Evolutionary conservation across 2,888 invertebrate genomes (phyloP).

Genomic region (Isotomurus palustris): DNA sequence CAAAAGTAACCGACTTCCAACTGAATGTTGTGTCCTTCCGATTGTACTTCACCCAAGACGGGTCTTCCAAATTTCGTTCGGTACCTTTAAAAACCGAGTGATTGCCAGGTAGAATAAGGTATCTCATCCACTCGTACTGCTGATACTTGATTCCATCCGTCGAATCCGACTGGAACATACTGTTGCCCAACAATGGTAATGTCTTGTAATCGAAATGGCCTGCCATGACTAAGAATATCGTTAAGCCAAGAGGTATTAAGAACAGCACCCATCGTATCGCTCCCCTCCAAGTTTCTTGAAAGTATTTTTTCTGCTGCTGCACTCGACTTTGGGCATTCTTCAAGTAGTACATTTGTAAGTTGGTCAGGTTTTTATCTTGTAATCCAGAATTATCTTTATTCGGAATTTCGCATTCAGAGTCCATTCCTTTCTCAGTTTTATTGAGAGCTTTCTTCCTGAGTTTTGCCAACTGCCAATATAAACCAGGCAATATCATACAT

Average conservation of each 20-base stretch:
- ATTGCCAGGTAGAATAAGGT: constrained; percentile 8
- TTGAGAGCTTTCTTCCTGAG: too few relatives aligned
- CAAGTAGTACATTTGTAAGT: background rate
- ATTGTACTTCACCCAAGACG: constrained; percentile 18
- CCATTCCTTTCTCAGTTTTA: too few relatives aligned
- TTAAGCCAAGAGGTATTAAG: background rate
- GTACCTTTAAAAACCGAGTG: background rate
- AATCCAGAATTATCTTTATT: too few relatives aligned
- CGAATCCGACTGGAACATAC: background rate
- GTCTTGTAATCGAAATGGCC: background rate
- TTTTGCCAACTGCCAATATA: too few relatives aligned
- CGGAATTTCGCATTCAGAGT: too few relatives aligned
- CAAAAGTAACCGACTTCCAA: background rate
- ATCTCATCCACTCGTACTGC: constrained; percentile 18
- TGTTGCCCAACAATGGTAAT: background rate
- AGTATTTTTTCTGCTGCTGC: background rate
- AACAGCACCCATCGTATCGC: background rate
- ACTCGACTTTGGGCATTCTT: constrained; percentile 3
- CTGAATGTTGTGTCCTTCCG: background rate
- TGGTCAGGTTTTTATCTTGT: too few relatives aligned
- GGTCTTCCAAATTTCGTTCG: background rate
- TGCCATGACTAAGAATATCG: background rate
- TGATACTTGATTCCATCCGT: constrained; percentile 14
- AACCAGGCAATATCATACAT: too few relatives aligned
- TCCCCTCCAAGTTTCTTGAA: background rate